phyloP scores from a whole-genome alignment of 1,140 invertebrate species.

The Bombyx mori region ASM3026992v2 NC_085129.1:7595001-7595500 shows the following conservation, averaged over 20 bases:
- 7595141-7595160: constrained; percentile 46
- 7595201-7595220: constrained; percentile 6
- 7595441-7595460: no score
- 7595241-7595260: background rate
- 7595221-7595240: constrained; percentile 5
- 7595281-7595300: no score
- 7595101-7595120: constrained; percentile 36
- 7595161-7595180: constrained; percentile 23
- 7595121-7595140: constrained; percentile 61
- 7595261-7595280: background rate
- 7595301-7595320: no score
- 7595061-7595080: constrained; percentile 43
- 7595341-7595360: no score
- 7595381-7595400: no score
- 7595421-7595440: no score
- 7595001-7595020: no score
- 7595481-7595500: no score
- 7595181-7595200: constrained; percentile 8
- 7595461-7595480: no score
- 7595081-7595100: constrained; percentile 33
- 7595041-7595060: constrained; percentile 41
- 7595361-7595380: no score
- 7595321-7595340: no score
- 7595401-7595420: no score
- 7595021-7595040: constrained; percentile 2